Conservation (phyloP, 2,888 invertebrate genomes). For the Leptogaster cylindrica region DNA sequence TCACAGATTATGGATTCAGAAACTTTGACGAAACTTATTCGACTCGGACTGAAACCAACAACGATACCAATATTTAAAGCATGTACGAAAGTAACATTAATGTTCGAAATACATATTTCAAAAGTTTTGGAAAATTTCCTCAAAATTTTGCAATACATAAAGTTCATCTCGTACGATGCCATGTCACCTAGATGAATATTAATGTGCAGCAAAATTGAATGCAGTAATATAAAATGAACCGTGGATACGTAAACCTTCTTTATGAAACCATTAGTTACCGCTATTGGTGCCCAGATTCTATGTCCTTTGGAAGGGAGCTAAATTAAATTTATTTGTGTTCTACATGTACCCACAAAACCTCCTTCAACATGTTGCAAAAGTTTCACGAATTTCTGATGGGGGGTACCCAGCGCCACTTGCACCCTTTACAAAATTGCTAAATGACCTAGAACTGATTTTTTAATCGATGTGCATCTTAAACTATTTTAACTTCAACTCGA, state of each 20-base stretch:
- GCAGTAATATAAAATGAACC: conserved; percentile 17
- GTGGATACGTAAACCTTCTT: conserved; percentile 37
- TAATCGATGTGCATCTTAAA: conserved; percentile 26
- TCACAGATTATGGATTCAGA: too few relatives aligned
- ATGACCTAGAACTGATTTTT: conserved; percentile 31
- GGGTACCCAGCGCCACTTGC: background rate
- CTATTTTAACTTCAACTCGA: background rate
- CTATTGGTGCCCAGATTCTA: conserved; percentile 37
- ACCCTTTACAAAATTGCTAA: conserved; percentile 6
- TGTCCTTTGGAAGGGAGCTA: conserved; percentile 8
- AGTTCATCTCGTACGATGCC: background rate
- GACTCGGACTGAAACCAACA: too few relatives aligned
- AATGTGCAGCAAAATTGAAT: conserved; percentile 32
- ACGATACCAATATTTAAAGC: too few relatives aligned
- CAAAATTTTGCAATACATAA: background rate
- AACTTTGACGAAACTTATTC: too few relatives aligned
- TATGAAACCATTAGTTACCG: conserved; percentile 38
- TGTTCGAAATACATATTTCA: too few relatives aligned
- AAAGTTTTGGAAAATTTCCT: too few relatives aligned
- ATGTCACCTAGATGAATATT: conserved; percentile 29
- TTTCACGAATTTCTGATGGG: background rate
- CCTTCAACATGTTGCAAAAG: background rate
- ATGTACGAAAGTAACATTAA: too few relatives aligned
- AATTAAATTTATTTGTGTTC: conserved; percentile 25
- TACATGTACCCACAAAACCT: background rate